phyloP scores from a whole-genome alignment of 1,140 invertebrate species.

The Melitaea cinxia region DNA sequence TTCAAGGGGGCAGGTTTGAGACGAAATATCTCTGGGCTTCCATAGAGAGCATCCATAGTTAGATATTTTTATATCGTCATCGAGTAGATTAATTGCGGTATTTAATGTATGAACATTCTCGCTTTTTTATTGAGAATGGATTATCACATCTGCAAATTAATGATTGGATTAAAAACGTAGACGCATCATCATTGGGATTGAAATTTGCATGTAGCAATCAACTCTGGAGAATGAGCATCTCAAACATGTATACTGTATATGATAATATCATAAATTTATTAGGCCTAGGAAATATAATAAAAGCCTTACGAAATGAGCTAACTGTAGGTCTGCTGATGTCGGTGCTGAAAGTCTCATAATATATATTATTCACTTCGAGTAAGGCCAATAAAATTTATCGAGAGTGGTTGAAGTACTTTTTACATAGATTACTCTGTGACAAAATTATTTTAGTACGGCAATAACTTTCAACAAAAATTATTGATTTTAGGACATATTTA shows the following conservation, averaged over 20 bases:
- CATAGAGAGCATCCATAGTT: conserved; percentile 68
- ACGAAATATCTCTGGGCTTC: conserved; percentile 53
- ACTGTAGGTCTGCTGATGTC: not conserved
- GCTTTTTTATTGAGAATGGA: conserved; percentile 27
- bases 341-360: not conserved
- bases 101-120: conserved; percentile 23
- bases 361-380: too few species aligned
- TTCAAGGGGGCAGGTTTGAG: conserved; percentile 73
- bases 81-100: conserved; percentile 47
- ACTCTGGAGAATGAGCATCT: conserved; percentile 3
- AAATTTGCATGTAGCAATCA: conserved; percentile 36
- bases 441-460: not conserved
- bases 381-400: too few species aligned
- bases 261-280: not conserved
- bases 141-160: conserved; percentile 21
- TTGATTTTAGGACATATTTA: not conserved
- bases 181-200: conserved; percentile 27
- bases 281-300: too few species aligned
- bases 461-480: not conserved
- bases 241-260: not conserved
- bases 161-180: conserved; percentile 32
- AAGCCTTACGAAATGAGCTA: not conserved
- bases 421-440: too few species aligned
- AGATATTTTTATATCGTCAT: conserved; percentile 54
- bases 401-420: too few species aligned